Percentiles rank a stretch among this genome's conserved stretches.
These are phyloP conservation scores for Pelodiscus sinensis DNA, from an alignment of 2,113 vertebrate species.

Conservation along the genomic window DNA sequence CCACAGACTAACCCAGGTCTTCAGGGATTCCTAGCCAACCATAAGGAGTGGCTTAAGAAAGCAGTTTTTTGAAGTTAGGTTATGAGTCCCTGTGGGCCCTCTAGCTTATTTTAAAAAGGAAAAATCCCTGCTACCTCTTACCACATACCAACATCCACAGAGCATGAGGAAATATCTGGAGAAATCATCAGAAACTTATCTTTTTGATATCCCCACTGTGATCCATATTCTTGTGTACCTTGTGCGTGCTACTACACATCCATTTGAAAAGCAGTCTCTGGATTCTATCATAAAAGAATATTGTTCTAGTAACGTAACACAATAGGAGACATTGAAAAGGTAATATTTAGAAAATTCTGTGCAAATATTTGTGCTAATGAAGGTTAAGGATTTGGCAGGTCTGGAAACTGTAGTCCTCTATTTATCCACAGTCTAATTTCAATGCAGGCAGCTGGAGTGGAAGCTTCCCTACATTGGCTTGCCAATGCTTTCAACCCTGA, in stretches of 20 bases:
- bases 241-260: not conserved
- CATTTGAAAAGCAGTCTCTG: not conserved
- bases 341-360: constrained; percentile 58
- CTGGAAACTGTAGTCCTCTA: constrained; percentile 68
- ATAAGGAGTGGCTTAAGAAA: constrained; percentile 69
- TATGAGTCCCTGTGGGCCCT: constrained; percentile 35
- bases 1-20: constrained; percentile 62
- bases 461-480: constrained; percentile 16
- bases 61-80: constrained; percentile 62
- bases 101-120: constrained; percentile 59
- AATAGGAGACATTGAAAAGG: constrained; percentile 47
- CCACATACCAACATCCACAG: not conserved
- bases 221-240: constrained; percentile 2
- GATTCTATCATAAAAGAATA: constrained; percentile 13
- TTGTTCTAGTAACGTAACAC: constrained; percentile 19
- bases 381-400: constrained; percentile 69
- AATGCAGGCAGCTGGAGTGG: constrained; percentile 51
- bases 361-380: constrained; percentile 77
- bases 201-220: not conserved
- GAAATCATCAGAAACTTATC: constrained; percentile 21
- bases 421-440: constrained; percentile 42
- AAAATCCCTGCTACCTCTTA: constrained; percentile 55
- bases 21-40: constrained; percentile 40
- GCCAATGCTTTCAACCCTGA: constrained; percentile 53
- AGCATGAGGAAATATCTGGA: constrained; percentile 33